Evolutionary conservation across 2,888 invertebrate species (phyloP).

Genomic region (Parelbella ahira): DNA sequence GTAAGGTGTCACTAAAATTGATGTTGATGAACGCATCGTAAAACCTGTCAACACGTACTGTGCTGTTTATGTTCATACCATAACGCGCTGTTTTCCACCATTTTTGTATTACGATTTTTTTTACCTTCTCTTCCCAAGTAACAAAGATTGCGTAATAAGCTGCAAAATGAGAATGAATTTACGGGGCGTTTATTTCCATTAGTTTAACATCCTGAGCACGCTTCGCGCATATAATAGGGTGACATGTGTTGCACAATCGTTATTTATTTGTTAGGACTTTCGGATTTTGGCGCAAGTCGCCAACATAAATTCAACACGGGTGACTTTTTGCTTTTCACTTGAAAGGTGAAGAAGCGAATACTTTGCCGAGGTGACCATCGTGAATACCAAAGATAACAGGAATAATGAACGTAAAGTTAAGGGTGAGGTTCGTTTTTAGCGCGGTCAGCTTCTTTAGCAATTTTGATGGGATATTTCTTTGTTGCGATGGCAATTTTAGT

Average conservation of each 20-base stretch:
- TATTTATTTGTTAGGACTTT: slow-evolving; percentile 51
- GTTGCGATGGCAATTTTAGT: slow-evolving; percentile 10
- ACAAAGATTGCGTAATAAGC: slow-evolving; percentile 47
- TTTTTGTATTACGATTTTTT: slow-evolving; percentile 20
- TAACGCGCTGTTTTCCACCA: slow-evolving; percentile 8
- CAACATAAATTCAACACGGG: slow-evolving; percentile 21
- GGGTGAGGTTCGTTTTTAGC: slow-evolving; percentile 12
- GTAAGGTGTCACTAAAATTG: slow-evolving; percentile 14
- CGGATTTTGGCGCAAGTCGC: slow-evolving; percentile 42
- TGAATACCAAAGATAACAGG: slow-evolving; percentile 23
- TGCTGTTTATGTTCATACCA: no score
- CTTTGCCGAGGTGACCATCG: slow-evolving; percentile 13
- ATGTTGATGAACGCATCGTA: slow-evolving; percentile 19
- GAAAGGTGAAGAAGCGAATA: slow-evolving; percentile 24
- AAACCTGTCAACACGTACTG: slow-evolving; percentile 14
- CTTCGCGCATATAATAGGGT: slow-evolving; percentile 46
- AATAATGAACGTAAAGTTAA: slow-evolving; percentile 22
- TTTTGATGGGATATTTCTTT: slow-evolving; percentile 13
- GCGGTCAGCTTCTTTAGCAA: slow-evolving; percentile 14
- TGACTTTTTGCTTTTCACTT: slow-evolving; percentile 18
- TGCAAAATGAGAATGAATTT: slow-evolving; percentile 43
- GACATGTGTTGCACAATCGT: slow-evolving; percentile 56
- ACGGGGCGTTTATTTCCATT: slow-evolving; percentile 45
- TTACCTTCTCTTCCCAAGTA: slow-evolving; percentile 44
- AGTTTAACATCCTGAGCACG: slow-evolving; percentile 41